Percentiles rank a stretch among this genome's conserved stretches.
phyloP scores from a whole-genome alignment of 1,140 invertebrate species.

The Varroa destructor region DNA sequence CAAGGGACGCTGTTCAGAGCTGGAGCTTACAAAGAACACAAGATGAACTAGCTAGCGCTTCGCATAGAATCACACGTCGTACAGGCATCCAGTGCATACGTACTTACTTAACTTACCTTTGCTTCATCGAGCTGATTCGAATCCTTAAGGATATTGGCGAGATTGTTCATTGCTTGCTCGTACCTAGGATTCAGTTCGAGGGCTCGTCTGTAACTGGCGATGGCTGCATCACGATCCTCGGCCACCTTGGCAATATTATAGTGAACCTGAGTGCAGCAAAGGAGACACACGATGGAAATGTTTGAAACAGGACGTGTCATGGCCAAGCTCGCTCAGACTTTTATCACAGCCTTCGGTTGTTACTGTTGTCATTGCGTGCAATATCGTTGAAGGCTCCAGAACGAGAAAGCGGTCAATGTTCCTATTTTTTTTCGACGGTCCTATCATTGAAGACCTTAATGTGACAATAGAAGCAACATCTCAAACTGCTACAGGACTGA shows the following conservation, averaged over 20 bases:
- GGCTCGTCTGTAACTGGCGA: slow-evolving; percentile 62
- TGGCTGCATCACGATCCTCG: slow-evolving; percentile 56
- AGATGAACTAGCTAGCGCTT: too few species aligned
- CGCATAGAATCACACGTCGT: too few species aligned
- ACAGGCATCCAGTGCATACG: too few species aligned
- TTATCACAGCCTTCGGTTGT: neutral
- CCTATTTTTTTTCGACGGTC: neutral
- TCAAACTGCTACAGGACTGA: too few species aligned
- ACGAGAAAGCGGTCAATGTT: neutral
- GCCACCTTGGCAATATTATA: slow-evolving; percentile 84
- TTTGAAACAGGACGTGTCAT: too few species aligned
- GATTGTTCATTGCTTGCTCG: slow-evolving; percentile 92
- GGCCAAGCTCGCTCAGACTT: too few species aligned
- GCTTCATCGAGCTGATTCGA: slow-evolving; percentile 56
- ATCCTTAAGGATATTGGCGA: slow-evolving; percentile 79
- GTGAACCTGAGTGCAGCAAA: slow-evolving; percentile 76
- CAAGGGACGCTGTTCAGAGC: too few species aligned
- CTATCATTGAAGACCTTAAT: neutral
- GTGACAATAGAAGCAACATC: too few species aligned
- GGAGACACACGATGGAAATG: slow-evolving; percentile 41
- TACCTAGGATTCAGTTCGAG: slow-evolving; percentile 73
- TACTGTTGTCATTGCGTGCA: slow-evolving; percentile 34
- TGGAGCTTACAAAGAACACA: too few species aligned
- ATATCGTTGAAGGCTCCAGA: slow-evolving; percentile 39
- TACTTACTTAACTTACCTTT: slow-evolving; percentile 40